These are phyloP conservation scores for Oreortyx pictus DNA, from an alignment of 2,797 vertebrate species.

Conservation along the genomic window DNA sequence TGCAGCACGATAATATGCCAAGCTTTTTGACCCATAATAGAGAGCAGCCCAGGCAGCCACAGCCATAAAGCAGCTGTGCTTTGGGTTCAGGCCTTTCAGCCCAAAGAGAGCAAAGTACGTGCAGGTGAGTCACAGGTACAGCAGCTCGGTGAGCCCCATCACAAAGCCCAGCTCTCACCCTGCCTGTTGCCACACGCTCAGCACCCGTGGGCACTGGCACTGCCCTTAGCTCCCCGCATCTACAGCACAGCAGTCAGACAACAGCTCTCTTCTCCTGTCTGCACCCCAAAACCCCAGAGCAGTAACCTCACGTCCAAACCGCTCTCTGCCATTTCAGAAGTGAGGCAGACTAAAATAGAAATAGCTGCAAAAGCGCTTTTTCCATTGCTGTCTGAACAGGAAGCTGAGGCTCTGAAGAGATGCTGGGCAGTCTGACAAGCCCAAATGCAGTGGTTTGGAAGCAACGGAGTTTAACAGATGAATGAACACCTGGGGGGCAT, in stretches of 20 bases:
- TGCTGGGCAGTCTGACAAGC: not conserved
- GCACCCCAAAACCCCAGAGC: not conserved
- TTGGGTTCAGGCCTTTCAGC: constrained; percentile 10
- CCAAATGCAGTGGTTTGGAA: constrained; percentile 22
- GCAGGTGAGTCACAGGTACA: constrained; percentile 39
- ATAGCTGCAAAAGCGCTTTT: not conserved
- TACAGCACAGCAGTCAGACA: not conserved
- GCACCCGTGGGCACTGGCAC: not conserved
- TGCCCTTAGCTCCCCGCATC: not conserved
- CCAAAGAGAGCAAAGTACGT: not conserved
- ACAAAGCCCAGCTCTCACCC: not conserved
- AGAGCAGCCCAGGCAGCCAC: not conserved
- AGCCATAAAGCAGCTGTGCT: not conserved
- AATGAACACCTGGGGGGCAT: constrained; percentile 13
- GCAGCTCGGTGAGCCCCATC: not conserved
- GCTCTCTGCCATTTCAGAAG: not conserved
- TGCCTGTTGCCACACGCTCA: constrained; percentile 20
- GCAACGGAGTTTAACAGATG: not conserved
- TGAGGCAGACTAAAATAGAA: not conserved
- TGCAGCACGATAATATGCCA: not conserved
- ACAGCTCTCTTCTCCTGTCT: not conserved
- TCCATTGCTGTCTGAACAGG: not conserved
- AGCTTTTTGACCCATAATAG: not conserved
- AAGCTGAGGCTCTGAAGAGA: not conserved
- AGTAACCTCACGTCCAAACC: not conserved